Base-by-base conservation (phyloP, 2,797 vertebrate species). In the Acrocephalus scirpaceus region DNA sequence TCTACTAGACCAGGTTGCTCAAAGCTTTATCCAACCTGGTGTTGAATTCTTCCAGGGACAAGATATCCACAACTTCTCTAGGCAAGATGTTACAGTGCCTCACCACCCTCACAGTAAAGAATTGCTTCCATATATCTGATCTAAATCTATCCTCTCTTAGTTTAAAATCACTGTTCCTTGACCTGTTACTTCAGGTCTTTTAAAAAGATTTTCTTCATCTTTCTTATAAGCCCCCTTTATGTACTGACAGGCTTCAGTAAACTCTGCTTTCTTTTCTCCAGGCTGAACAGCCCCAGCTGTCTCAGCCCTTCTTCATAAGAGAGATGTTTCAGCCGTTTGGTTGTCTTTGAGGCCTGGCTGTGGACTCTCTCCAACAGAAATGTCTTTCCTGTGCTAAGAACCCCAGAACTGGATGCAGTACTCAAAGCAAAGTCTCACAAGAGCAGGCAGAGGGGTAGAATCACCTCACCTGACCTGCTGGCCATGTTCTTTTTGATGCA, bases 61-160 rank as follows among this genome's bases (percentile, higher is more conserved):
- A 3, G 2, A 4, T 1, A 65, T 29, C 13, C 6, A 34, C 10
- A 30, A 0, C 5, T 8, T 62, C 16, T 71, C 21, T n/a, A 53
- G 18, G 10, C 5, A 74, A 20, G 4, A 5, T 27, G 8, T 22
- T 32, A 4, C 17, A 26, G 10, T 13, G 18, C 5, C 5, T 40
- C 15, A 36, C 3, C 5, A 36, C 1, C 3, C 3, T 57, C 27
- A 62, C 1, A 5, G 3, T 4, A 32, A 77, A 64, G 14, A 40
- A 20, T 30, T 25, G 64, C 5, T 77, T 69, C 9, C 16, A 32
- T 42, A 13, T 42, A 20, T 32, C 10, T 67, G 22, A 36, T 38
- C 7, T 40, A 73, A 58, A 58, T 67, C 16, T 32, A 54, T 19
- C 5, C 7, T 67, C 13, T 38, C n/a, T 58, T 61, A 69, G 5